Base-by-base conservation (phyloP, 1,140 invertebrate species). In the Lerema accius region DNA sequence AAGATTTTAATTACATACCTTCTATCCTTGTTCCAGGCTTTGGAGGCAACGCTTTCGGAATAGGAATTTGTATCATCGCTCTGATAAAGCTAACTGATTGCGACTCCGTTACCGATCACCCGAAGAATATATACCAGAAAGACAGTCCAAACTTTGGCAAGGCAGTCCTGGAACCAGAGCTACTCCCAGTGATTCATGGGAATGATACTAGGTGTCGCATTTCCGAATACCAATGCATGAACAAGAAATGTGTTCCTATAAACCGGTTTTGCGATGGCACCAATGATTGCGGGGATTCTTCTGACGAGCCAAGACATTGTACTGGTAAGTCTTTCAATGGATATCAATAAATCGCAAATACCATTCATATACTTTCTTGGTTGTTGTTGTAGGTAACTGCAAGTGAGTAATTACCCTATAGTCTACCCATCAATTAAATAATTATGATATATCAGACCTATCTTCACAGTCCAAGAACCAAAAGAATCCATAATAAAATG, bases 261-360 rank as follows among this genome's bases (percentile, higher is more conserved):
- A 96, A 96, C 89, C 93, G 94, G 79, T 96, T 94, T 86, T 98
- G 96, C 90, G 95, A 98, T 84, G 94, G 94, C 67, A 92, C 93
- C 63, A 95, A 97, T 86, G 95, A 98, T 80, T 98, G 96, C 76
- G 95, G 95, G 0, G 96, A 97, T 81, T 94, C 93, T 23, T 95
- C 94, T 37, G 96, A 98, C 84, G 96, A 98, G 82, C 94, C 95
- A 19, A 92, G 95, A 73, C 95, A 95, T 82, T 97, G 96, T 81
- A 96, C 96, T 85, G 95, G 96, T 98, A 88, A 96, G 96, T 96
- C n/a, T n/a, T n/a, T n/a, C n/a, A n/a, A n/a, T n/a, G n/a, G n/a
- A n/a, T n/a, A n/a, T n/a, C n/a, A n/a, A n/a, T n/a, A n/a, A n/a
- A n/a, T n/a, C n/a, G n/a, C n/a, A n/a, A n/a, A n/a, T n/a, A n/a